phyloP scores from a whole-genome alignment of 2,888 invertebrate species.

The Caenorhabditis wallacei region DNA sequence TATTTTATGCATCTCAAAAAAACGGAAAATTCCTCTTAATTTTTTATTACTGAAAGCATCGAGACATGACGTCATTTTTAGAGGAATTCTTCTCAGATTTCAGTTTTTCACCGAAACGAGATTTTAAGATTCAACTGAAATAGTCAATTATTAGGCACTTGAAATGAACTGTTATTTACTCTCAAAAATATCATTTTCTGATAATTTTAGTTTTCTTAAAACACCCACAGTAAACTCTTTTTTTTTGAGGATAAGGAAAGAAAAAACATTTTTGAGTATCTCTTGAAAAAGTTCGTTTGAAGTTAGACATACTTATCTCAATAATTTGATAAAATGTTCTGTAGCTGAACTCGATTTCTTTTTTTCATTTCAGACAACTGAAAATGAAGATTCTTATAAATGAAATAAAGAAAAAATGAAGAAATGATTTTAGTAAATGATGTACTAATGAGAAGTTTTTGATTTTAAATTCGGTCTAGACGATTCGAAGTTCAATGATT shows the following conservation, averaged over 20 bases:
- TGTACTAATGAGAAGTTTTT: slow-evolving; percentile 11
- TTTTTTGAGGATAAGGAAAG: slow-evolving; percentile 3
- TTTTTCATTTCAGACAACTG: background rate
- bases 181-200: background rate
- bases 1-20: background rate
- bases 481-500: background rate
- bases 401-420: background rate
- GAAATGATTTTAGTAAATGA: slow-evolving; percentile 1
- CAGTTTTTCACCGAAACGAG: background rate
- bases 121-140: background rate
- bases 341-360: slow-evolving; percentile 4
- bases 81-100: background rate
- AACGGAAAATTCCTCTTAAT: background rate
- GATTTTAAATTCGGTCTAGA: slow-evolving; percentile 24
- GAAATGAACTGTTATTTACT: no score
- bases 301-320: slow-evolving; percentile 16
- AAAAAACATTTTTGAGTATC: slow-evolving; percentile 17
- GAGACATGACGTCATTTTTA: slow-evolving; percentile 14
- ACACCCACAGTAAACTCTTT: background rate
- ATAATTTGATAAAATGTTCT: slow-evolving; percentile 32
- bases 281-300: slow-evolving; percentile 12
- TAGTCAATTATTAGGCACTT: no score
- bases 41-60: background rate
- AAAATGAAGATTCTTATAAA: background rate
- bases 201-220: background rate